A percentile compares a stretch with the other conserved stretches of the same genome.
Conservation (phyloP, 2,888 invertebrate genomes). For the Synanthedon andrenaeformis region DNA sequence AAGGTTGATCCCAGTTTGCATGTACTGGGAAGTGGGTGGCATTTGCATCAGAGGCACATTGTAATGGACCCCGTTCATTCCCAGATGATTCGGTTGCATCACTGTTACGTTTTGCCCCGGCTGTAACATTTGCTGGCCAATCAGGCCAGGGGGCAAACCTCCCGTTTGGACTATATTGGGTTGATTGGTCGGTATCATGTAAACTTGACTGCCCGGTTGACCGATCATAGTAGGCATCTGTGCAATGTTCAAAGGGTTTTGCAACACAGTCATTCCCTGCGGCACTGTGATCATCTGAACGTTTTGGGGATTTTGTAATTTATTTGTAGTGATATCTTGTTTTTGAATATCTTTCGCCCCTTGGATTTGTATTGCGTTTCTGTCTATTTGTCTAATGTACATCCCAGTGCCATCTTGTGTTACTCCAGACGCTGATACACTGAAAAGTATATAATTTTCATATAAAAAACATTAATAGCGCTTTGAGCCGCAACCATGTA, state of each 20-base stretch:
- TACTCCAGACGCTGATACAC: slow-evolving; percentile 45
- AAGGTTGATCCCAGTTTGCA: slow-evolving; percentile 51
- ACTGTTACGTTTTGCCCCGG: slow-evolving; percentile 58
- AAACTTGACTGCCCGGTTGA: slow-evolving; percentile 57
- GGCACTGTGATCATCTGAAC: slow-evolving; percentile 64
- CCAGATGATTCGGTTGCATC: slow-evolving; percentile 58
- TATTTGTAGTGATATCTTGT: slow-evolving; percentile 39
- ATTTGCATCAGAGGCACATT: slow-evolving; percentile 58
- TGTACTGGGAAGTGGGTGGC: slow-evolving; percentile 49
- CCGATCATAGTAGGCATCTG: slow-evolving; percentile 53
- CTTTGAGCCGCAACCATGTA: no score
- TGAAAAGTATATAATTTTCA: slow-evolving; percentile 13
- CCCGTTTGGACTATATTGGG: slow-evolving; percentile 42
- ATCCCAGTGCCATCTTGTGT: slow-evolving; percentile 51
- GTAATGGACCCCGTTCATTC: slow-evolving; percentile 56
- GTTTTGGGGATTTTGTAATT: slow-evolving; percentile 52
- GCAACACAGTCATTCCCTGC: slow-evolving; percentile 58
- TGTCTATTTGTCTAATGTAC: slow-evolving; percentile 59
- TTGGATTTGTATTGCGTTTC: slow-evolving; percentile 57
- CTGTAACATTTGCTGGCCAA: slow-evolving; percentile 50
- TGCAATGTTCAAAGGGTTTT: slow-evolving; percentile 52
- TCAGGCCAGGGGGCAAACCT: slow-evolving; percentile 36
- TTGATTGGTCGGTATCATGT: slow-evolving; percentile 61
- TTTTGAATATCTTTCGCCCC: slow-evolving; percentile 49
- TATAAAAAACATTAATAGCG: neutral